A percentile compares a stretch with the other conserved stretches of the same genome.
phyloP scores from a whole-genome alignment of 2,888 invertebrate genomes.

The Rhamnusium bicolor region DNA sequence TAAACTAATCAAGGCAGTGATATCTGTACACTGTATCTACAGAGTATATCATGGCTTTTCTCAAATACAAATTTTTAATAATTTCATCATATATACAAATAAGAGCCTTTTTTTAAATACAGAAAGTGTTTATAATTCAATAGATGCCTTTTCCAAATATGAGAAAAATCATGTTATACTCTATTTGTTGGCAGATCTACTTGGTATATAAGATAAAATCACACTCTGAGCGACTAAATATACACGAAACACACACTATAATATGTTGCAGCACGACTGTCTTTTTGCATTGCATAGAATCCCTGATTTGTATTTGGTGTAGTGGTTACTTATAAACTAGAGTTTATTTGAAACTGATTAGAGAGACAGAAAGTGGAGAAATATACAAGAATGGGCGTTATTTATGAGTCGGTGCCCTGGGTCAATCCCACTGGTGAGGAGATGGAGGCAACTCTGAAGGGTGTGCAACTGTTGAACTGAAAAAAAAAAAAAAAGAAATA shows the following conservation, averaged over 20 bases:
- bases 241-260: constrained; percentile 66
- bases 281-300: constrained; percentile 67
- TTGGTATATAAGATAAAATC: constrained; percentile 58
- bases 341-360: constrained; percentile 44
- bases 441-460: constrained; percentile 98
- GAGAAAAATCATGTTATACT: constrained; percentile 44
- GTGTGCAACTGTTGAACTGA: constrained; percentile 97
- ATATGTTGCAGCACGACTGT: constrained; percentile 63
- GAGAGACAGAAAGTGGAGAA: constrained; percentile 52
- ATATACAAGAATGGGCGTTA: constrained; percentile 60
- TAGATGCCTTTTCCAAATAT: constrained; percentile 9
- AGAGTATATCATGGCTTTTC: constrained; percentile 39
- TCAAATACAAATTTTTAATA: background rate
- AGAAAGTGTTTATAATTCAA: constrained; percentile 21
- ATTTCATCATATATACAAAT: background rate
- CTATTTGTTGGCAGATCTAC: constrained; percentile 60
- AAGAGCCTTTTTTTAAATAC: constrained; percentile 36
- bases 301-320: constrained; percentile 72
- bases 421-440: constrained; percentile 98
- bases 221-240: constrained; percentile 67
- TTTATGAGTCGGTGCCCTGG: constrained; percentile 68
- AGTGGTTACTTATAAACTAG: constrained; percentile 41
- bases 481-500: constrained; percentile 70
- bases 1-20: constrained; percentile 62
- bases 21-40: constrained; percentile 63